A percentile compares a stretch with the other conserved stretches of the same genome.
These are phyloP conservation scores for Raja brachyura DNA, from an alignment of 2,113 vertebrate genomes.

Conservation along the genomic window DNA sequence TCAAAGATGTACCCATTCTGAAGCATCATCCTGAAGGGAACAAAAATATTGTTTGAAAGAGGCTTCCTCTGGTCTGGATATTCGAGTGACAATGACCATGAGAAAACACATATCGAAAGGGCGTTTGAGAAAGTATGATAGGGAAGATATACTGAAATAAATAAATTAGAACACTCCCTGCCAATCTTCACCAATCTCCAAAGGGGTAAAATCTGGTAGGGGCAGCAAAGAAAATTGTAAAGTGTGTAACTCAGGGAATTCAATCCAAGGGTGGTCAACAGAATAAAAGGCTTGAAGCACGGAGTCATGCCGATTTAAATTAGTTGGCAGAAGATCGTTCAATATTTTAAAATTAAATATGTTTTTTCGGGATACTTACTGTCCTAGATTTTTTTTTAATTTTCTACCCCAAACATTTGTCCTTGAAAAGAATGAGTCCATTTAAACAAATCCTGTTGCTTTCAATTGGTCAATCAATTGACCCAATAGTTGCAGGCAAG, in stretches of 20 bases:
- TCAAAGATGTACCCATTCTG: background rate
- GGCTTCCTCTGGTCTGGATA: background rate
- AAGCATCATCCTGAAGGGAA: background rate
- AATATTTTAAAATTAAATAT: background rate
- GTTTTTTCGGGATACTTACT: background rate
- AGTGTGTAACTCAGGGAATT: background rate
- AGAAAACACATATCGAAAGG: background rate
- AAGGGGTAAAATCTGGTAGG: background rate
- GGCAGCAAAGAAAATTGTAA: constrained; percentile 8
- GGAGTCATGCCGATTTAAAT: background rate
- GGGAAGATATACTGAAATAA: background rate
- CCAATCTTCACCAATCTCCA: background rate
- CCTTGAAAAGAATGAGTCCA: background rate
- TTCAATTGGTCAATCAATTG: background rate
- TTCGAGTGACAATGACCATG: background rate
- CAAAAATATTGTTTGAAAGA: background rate
- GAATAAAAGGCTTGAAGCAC: background rate
- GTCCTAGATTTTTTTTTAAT: background rate
- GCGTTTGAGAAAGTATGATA: background rate
- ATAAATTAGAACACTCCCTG: background rate
- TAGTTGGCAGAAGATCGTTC: background rate
- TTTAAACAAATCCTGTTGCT: background rate
- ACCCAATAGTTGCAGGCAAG: background rate
- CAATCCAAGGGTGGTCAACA: background rate
- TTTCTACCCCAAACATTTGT: background rate